Conservation (phyloP, 2,888 invertebrate species). For the Dasysyrphus tricinctus region DNA sequence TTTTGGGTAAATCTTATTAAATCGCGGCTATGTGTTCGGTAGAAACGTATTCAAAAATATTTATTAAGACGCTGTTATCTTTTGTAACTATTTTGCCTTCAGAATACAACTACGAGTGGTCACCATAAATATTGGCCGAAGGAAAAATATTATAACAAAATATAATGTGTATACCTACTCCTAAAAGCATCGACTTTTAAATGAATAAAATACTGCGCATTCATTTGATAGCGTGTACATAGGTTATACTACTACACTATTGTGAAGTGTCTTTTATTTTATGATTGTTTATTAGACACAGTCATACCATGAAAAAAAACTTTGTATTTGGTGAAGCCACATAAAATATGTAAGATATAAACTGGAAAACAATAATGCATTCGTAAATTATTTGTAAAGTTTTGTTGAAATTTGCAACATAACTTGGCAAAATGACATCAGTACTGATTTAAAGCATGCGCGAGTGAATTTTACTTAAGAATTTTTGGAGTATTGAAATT, state of each 20-base stretch:
- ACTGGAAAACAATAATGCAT: no score
- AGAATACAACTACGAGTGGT: background rate
- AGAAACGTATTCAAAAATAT: no score
- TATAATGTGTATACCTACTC: no score
- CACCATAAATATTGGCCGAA: background rate
- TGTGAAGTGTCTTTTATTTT: background rate
- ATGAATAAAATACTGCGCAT: background rate
- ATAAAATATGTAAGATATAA: background rate
- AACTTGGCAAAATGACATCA: no score
- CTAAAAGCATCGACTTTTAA: background rate
- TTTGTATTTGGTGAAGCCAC: background rate
- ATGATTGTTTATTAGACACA: background rate
- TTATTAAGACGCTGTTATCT: no score
- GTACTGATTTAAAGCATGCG: background rate
- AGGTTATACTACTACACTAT: background rate
- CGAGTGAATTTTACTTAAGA: no score
- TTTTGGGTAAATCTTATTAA: no score
- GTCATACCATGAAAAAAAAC: no score
- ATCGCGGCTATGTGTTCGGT: no score
- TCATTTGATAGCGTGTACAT: background rate
- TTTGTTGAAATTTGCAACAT: background rate
- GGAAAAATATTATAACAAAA: background rate
- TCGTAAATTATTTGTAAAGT: no score
- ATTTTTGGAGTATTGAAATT: no score
- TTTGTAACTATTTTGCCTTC: no score